These are phyloP conservation scores for Graphium colonna DNA, from an alignment of 2,888 invertebrate genomes.

Conservation along the genomic window DNA sequence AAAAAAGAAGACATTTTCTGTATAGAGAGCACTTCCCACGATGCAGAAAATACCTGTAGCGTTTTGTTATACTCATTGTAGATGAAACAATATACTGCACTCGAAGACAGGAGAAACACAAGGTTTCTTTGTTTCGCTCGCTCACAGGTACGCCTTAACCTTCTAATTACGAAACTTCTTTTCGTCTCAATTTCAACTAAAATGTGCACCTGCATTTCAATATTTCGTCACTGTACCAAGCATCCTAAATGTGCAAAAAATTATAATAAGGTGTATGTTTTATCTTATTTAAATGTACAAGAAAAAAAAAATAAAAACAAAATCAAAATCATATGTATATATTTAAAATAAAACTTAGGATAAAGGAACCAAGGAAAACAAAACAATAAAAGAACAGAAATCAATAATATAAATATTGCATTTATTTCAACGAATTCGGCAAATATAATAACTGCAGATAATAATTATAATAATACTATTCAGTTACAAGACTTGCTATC, in stretches of 20 bases:
- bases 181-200: constrained; percentile 40
- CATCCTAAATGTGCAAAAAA: constrained; percentile 26
- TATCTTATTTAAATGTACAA: constrained; percentile 12
- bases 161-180: constrained; percentile 29
- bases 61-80: constrained; percentile 29
- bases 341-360: constrained; percentile 47
- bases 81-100: constrained; percentile 33
- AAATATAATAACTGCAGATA: constrained; percentile 78
- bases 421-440: constrained; percentile 80
- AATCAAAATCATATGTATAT: constrained; percentile 44
- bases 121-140: constrained; percentile 58
- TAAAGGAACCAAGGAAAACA: constrained; percentile 69
- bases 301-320: constrained; percentile 23
- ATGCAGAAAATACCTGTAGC: constrained; percentile 36
- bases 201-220: constrained; percentile 52
- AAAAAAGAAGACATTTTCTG: constrained; percentile 26
- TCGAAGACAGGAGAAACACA: constrained; percentile 38
- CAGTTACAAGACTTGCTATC: constrained; percentile 72
- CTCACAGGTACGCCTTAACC: constrained; percentile 46
- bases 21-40: constrained; percentile 52
- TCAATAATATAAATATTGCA: constrained; percentile 81
- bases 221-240: constrained; percentile 40
- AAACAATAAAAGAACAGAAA: constrained; percentile 70
- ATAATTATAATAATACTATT: constrained; percentile 79
- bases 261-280: not conserved